Evolutionary conservation across 2,888 invertebrate species (phyloP), one percentile per base, ranked within the genome.

Genomic region (Pantelozetes paolii): DNA sequence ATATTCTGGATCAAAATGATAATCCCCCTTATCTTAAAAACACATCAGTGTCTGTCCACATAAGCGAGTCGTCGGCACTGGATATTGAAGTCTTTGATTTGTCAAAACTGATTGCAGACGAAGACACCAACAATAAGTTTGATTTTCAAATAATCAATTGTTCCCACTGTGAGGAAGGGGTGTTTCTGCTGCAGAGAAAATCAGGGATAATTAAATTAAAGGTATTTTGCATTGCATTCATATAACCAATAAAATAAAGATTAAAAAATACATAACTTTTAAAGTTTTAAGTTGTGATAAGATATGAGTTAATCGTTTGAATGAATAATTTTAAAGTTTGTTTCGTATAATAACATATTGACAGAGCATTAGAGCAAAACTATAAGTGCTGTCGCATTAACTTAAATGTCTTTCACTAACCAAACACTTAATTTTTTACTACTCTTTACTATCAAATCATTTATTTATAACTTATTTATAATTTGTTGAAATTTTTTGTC

Each of bases 131-230:
- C 20, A 72, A 67, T 28, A 75, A 72, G 20, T 57, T 72, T 42
- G 72, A 75, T 28, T 75, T 67, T 57, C 73, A 75, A 59, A 42
- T 75, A 32, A 72, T 75, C 48, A 75, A 75, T 59, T 75, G 75
- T 62, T 75, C 75, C 18, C n/a, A n/a, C 15, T 75, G 75, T 32
- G 30, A 67, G 13, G 57, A 62, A 13, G 30, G 48, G 15, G 28
- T 57, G 20, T 75, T 75, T 32, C 9, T 42, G 15, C 45, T 72
- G 8, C 59, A 75, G 42, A 36, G 67, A 67, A 72, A 64, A 26
- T 62, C 75, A 3, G 75, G 75, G 28, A 59, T 72, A 23, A 32
- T 75, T 26, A 67, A 26, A 15, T 30, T 75, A 45, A 54, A 75
- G 69, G 75, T 69, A 73, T 36, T 23, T 20, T 45, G 36, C 5